These are phyloP conservation scores for Simalia tracyae DNA, from an alignment of 2,797 vertebrate genomes.

Conservation along the genomic window DNA sequence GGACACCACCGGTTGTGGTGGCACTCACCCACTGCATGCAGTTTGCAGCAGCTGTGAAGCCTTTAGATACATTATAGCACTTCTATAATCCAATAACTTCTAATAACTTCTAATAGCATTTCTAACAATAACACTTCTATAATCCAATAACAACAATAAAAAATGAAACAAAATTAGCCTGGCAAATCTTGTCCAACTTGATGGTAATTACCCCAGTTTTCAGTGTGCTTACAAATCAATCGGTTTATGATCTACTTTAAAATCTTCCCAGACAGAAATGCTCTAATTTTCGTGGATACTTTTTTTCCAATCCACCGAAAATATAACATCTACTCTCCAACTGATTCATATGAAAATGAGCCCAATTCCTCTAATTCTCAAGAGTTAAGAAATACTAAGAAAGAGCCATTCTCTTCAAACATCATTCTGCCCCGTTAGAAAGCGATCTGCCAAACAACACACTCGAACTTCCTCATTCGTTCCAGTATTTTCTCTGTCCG, in stretches of 20 bases:
- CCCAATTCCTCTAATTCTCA: neutral
- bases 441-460: neutral
- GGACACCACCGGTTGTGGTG: neutral
- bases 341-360: neutral
- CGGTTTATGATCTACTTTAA: neutral
- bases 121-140: neutral
- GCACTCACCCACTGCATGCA: neutral
- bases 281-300: neutral
- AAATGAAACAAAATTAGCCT: no score
- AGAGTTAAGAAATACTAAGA: neutral
- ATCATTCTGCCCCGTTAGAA: neutral
- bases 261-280: neutral
- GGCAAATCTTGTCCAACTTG: no score
- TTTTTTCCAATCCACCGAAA: neutral
- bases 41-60: neutral
- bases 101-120: no score
- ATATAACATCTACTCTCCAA: neutral
- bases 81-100: neutral
- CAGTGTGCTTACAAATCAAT: no score
- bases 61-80: neutral
- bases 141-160: neutral
- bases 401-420: neutral
- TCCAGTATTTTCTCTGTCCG: neutral
- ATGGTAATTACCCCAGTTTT: no score
- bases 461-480: neutral